phyloP scores from a whole-genome alignment of 2,113 vertebrate species.

The Mustela lutreola region DNA sequence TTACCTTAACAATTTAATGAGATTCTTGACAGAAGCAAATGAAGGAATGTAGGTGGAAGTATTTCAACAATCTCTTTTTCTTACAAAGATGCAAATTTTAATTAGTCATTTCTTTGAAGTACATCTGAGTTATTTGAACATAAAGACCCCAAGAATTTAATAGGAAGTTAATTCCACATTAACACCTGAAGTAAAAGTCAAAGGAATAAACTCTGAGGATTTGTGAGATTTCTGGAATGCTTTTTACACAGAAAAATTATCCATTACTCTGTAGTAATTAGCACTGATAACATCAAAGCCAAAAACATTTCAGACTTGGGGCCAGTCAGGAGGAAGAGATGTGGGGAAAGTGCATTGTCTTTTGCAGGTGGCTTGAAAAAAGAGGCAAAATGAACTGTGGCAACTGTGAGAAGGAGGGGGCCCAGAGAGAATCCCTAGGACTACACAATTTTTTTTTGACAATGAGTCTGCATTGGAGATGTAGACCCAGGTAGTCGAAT shows the following conservation, averaged over 20 bases:
- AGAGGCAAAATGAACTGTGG: background rate
- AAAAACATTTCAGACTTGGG: background rate
- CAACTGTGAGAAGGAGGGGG: background rate
- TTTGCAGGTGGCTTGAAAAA: background rate
- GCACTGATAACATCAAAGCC: background rate
- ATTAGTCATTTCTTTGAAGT: background rate
- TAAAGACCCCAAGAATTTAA: background rate
- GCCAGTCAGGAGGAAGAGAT: background rate
- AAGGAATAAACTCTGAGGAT: background rate
- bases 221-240: background rate
- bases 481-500: background rate
- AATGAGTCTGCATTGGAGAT: background rate
- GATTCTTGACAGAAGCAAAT: background rate
- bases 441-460: background rate
- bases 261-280: background rate
- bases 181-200: background rate
- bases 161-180: background rate
- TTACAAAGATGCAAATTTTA: constrained; percentile 9
- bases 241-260: background rate
- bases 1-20: background rate
- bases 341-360: background rate
- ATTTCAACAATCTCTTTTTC: background rate
- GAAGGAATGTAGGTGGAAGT: background rate
- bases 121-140: background rate
- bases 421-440: background rate